phyloP scores from a whole-genome alignment of 2,888 invertebrate species.

The Agriopis aurantiaria region DNA sequence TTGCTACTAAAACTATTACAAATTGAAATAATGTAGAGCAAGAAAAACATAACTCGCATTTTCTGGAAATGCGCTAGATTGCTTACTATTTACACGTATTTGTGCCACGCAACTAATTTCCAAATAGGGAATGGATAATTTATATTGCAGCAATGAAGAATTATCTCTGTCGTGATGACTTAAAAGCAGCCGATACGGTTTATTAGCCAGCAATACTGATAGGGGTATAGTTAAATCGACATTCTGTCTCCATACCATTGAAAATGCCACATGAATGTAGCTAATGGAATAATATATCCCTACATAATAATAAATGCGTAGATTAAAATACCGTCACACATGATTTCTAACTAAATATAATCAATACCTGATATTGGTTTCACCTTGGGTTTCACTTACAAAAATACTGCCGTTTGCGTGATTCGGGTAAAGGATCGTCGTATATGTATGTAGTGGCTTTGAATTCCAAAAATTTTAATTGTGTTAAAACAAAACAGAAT shows the following conservation, averaged over 20 bases:
- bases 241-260: not conserved
- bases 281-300: too few relatives aligned
- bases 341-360: too few relatives aligned
- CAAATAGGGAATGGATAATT: conserved; percentile 23
- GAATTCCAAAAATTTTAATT: conserved; percentile 8
- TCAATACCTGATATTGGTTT: too few relatives aligned
- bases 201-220: conserved; percentile 41
- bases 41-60: too few relatives aligned
- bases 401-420: too few relatives aligned
- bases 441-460: not conserved
- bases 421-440: too few relatives aligned
- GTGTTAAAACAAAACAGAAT: conserved; percentile 23
- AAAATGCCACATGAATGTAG: not conserved
- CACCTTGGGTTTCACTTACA: too few relatives aligned
- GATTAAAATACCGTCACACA: too few relatives aligned
- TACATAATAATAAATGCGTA: too few relatives aligned
- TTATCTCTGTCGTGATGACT: conserved; percentile 39
- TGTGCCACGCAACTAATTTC: not conserved
- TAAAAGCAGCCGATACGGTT: conserved; percentile 47
- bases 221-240: conserved; percentile 16
- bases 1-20: too few relatives aligned
- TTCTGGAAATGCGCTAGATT: not conserved
- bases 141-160: conserved; percentile 25
- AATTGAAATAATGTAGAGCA: too few relatives aligned
- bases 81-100: conserved; percentile 1